These are phyloP conservation scores for Aphrocallistes beatrix DNA, from an alignment of 37 sponge, comb jelly and placozoan species.

Conservation along the genomic window DNA sequence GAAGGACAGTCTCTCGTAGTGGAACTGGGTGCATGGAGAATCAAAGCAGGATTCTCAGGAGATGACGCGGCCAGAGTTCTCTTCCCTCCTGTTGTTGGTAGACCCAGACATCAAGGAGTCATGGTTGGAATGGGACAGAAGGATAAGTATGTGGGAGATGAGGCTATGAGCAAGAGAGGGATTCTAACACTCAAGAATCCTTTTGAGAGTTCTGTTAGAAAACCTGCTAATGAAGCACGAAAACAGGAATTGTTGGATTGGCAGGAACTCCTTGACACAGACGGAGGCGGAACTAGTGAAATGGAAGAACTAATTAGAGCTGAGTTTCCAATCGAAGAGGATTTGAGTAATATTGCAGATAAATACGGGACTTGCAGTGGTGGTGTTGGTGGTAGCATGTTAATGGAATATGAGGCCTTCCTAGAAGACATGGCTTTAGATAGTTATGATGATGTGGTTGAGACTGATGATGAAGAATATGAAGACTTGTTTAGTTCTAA, in stretches of 20 bases:
- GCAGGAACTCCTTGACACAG: no score
- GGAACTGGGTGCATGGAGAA: not conserved
- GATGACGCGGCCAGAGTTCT: not conserved
- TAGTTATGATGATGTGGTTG: no score
- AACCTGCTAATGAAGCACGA: not conserved
- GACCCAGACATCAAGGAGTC: constrained; percentile 55
- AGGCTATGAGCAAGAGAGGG: constrained; percentile 80
- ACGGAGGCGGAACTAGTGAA: no score
- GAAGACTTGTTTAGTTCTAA: no score
- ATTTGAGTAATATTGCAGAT: no score
- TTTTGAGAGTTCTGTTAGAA: constrained; percentile 34
- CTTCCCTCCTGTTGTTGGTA: constrained; percentile 6
- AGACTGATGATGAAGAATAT: no score
- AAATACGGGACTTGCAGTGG: no score
- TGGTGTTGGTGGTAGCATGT: no score
- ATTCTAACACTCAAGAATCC: constrained; percentile 80
- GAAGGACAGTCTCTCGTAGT: not conserved
- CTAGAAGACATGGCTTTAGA: no score
- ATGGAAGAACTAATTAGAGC: no score
- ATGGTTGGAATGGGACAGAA: constrained; percentile 99
- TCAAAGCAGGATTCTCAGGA: not conserved
- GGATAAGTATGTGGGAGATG: constrained; percentile 83
- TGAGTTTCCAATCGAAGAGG: no score
- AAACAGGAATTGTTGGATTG: not conserved
- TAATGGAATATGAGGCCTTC: no score